Evolutionary conservation across 2,113 vertebrate species (phyloP), one percentile per base, ranked within the genome.

Genomic region (Scartelaos histophorus): DNA sequence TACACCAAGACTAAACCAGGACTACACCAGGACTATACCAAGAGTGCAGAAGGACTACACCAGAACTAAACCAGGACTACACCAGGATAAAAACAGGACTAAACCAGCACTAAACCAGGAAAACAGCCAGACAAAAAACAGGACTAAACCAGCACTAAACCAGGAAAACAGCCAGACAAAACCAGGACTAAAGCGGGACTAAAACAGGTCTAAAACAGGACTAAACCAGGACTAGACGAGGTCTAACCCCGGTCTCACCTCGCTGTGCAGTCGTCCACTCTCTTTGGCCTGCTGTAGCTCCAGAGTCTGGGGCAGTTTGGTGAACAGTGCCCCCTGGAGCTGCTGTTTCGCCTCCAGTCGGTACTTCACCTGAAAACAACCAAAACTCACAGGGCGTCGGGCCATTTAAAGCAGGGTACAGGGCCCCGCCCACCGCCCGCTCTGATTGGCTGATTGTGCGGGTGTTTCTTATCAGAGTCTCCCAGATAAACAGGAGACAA

Each of bases 301-400:
- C 69, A 95, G 92, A 54, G 97, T 98, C 24, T 96, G 94, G 3
- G 96, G 92, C 86, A 98, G 95, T 84, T 88, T 93, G 80, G 94
- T 93, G 86, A 96, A 98, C 3, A 97, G 91, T 68, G 92, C 88
- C 15, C 90, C 81, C 21, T 93, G 82, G 29, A 92, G 74, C 72
- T 93, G 92, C 66, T 93, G 92, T 86, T 95, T 96, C 69, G 81
- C 90, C 17, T 77, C 92, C 76, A 93, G 92, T 90, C 95, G 96
- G 69, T 98, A 98, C 78, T 95, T 96, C 53, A 91, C 88, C 97
- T 98, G 53, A 51, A 71, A 43, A 82, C 64, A 69, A 21, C 62
- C 66, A 78, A n/a, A 51, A 62, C 56, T 51, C 66, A 62, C 46
- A 65, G 25, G 62, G 17, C 71, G 65, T 54, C 68, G 9, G 29